Base-by-base conservation (phyloP, 2,888 invertebrate species). In the Lumbricus terrestris region DNA sequence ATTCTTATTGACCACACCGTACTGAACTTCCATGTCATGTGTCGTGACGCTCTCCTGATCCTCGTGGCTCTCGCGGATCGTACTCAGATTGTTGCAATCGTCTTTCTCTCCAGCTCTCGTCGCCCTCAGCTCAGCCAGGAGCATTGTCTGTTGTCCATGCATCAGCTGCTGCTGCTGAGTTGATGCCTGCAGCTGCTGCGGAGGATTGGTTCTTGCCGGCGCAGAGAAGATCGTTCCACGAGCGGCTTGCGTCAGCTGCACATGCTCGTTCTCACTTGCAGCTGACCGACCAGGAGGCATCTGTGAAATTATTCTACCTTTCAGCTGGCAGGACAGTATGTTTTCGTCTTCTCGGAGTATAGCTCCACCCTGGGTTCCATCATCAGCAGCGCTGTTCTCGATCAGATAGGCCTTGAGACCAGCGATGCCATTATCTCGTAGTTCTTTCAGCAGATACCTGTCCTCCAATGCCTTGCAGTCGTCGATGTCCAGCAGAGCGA, bases 361-460 rank as follows among this genome's bases (percentile, higher is more conserved):
- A 20, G 23, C 47, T 16, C 1, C 47, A 42, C 15, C 47, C 20
- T 2, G 1, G 1, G 47, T 1, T 20, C n/a, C n/a, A n/a, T n/a
- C n/a, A n/a, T 20, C 47, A 47, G 1, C 47, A 47, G 47, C 1
- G 20, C 6, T 5, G 85, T 34, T 85, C 16, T 85, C 35, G 5
- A 6, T 85, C 23, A 85, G 34, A 16, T 85, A 85, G 35, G 35
- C 37, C 85, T 85, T 34, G 13, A 90, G 47, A 18, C 90, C 90
- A 29, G 89, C 88, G 16, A 90, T 54, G 33, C 90, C 90, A 42
- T 34, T 42, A 13, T 38, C 82, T 35, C 89, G 89, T 20, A 83
- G 88, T 54, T 89, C 90, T 15, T 89, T 42, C 8, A 54, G 88
- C 47, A 90, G 82, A 29, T 89, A 90, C n/a, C 89, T 37, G 47